Percentiles rank a stretch among this genome's conserved stretches.
Evolutionary conservation across 2,888 invertebrate genomes (phyloP).

Genomic region (Serrognathus titanus): DNA sequence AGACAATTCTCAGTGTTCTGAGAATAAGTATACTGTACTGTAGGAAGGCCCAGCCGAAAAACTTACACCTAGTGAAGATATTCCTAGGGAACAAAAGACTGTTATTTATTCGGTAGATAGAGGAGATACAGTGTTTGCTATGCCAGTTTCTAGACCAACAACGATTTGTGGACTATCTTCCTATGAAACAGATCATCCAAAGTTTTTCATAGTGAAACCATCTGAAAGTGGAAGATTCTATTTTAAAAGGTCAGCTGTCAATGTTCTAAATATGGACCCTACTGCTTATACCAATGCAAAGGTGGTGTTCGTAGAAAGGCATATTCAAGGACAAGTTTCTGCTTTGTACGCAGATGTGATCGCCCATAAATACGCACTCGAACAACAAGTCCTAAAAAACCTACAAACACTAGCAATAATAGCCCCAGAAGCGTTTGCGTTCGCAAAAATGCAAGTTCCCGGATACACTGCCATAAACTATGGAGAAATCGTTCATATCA

Average conservation of each 20-base stretch:
- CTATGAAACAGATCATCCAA: slow-evolving; percentile 4
- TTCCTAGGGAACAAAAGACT: background rate
- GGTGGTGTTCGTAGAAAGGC: no score
- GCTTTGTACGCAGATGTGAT: no score
- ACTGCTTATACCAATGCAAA: no score
- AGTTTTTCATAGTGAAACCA: slow-evolving; percentile 6
- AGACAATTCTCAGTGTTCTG: slow-evolving; percentile 1
- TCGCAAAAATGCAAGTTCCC: slow-evolving; percentile 17
- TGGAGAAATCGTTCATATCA: slow-evolving; percentile 19
- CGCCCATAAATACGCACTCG: no score
- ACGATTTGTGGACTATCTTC: slow-evolving; percentile 1
- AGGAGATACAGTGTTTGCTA: slow-evolving; percentile 1
- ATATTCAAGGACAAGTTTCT: no score
- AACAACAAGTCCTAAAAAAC: no score
- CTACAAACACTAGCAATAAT: no score
- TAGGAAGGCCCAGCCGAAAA: slow-evolving; percentile 5
- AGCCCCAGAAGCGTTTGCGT: no score
- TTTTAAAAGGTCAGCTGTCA: background rate
- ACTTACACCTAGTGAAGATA: slow-evolving; percentile 1
- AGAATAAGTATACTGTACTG: background rate
- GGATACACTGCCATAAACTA: slow-evolving; percentile 16
- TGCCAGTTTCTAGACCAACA: slow-evolving; percentile 3
- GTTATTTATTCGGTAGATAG: background rate
- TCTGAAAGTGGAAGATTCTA: slow-evolving; percentile 5
- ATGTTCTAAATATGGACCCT: no score